phyloP scores from a whole-genome alignment of 1,140 invertebrate genomes.

The Drosophila kurseongensis region DNA sequence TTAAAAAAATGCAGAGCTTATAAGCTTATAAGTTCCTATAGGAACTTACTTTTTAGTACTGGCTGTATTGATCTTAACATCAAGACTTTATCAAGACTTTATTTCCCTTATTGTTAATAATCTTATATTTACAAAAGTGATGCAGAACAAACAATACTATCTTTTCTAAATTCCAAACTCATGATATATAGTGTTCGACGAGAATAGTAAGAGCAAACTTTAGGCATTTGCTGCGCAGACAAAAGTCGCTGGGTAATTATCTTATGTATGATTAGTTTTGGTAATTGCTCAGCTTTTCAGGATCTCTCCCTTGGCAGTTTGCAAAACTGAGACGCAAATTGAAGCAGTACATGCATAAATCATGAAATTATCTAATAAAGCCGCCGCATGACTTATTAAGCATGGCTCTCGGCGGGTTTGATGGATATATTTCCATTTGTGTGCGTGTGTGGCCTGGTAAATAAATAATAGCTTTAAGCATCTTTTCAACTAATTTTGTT shows the following conservation, averaged over 20 bases:
- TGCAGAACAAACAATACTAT: not conserved
- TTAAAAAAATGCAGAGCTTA: too few species aligned
- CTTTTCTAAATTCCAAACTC: not conserved
- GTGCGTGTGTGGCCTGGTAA: constrained; percentile 35
- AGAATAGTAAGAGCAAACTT: not conserved
- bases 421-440: constrained; percentile 12
- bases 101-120: too few species aligned
- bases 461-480: constrained; percentile 48
- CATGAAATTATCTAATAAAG: constrained; percentile 69
- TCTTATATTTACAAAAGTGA: too few species aligned
- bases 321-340: constrained; percentile 14
- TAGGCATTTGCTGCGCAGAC: constrained; percentile 15
- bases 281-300: constrained; percentile 27
- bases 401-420: constrained; percentile 54
- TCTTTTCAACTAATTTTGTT: constrained; percentile 54
- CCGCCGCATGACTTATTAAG: constrained; percentile 54
- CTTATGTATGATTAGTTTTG: constrained; percentile 38
- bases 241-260: constrained; percentile 37
- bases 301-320: constrained; percentile 7
- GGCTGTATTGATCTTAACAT: too few species aligned
- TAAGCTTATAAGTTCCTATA: too few species aligned
- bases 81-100: too few species aligned
- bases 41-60: too few species aligned
- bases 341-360: constrained; percentile 52
- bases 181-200: not conserved